A percentile compares a stretch with the other conserved stretches of the same genome.
These are phyloP conservation scores for Anabacerthia variegaticeps DNA, from an alignment of 2,797 vertebrate species.

Conservation along the genomic window DNA sequence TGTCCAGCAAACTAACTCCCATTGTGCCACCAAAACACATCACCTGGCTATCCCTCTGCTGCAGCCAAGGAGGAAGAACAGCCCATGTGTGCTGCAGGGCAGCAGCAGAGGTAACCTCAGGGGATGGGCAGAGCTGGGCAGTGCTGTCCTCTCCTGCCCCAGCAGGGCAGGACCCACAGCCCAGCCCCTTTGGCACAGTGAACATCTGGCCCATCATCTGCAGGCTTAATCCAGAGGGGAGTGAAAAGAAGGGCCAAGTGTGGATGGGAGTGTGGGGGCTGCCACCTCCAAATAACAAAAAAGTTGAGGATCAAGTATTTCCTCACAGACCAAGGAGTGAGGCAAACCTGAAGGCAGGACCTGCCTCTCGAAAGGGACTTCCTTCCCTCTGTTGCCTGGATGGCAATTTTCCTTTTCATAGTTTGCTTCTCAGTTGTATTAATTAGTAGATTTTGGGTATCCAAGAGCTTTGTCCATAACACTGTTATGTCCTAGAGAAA, in stretches of 20 bases:
- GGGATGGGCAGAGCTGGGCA: not conserved
- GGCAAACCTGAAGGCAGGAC: not conserved
- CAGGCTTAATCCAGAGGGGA: rapidly evolving
- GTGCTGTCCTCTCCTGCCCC: not conserved
- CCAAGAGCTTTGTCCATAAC: not conserved
- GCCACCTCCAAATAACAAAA: not conserved
- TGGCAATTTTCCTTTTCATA: not conserved
- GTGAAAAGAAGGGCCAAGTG: not conserved
- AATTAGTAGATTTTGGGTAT: not conserved
- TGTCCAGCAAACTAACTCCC: not conserved
- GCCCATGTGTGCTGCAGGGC: not conserved
- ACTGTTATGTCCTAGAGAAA: not conserved
- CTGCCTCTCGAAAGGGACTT: not conserved
- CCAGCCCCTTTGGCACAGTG: not conserved
- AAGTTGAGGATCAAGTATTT: not conserved
- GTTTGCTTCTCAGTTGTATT: not conserved
- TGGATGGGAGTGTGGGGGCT: not conserved
- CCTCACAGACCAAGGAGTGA: not conserved
- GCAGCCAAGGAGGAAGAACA: not conserved
- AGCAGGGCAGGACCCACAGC: not conserved
- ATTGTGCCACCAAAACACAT: not conserved
- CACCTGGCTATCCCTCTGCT: not conserved
- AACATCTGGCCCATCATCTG: not conserved
- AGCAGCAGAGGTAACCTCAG: not conserved
- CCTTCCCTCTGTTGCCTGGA: not conserved